Base-by-base conservation (phyloP, 2,113 vertebrate species). In the Ursus arctos region DNA sequence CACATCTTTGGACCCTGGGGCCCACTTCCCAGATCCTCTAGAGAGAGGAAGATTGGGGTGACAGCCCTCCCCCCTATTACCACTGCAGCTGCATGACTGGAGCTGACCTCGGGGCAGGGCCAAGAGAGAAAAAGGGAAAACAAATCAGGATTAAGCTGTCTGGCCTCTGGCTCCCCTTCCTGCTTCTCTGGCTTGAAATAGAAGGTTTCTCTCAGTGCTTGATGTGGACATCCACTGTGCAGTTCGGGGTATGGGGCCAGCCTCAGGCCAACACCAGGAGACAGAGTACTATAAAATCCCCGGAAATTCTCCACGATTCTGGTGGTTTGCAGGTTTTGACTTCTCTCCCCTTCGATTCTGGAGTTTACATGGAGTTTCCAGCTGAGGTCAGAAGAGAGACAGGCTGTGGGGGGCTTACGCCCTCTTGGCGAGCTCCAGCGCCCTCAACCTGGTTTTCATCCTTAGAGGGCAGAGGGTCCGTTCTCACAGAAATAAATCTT, bases 181-280 rank as follows among this genome's bases (percentile, higher is more conserved):
- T 57, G 7, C 24, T 69, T 86, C 31, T 80, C 22, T 76, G 77
- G 16, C 71, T 74, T 65, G 55, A 57, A 77, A 57, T 26, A 24
- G 36, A 69, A 4, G 6, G 8, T 79, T 36, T 80, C 9, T 65
- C 47, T n/a, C 19, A 14, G 61, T 14, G 18, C 19, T 61, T 76
- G 19, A 4, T 2, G 0, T 91, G 10, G 67, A 0, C 13, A 22
- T 49, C 55, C 31, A 2, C 16, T 9, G 3, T 15, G 84, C 21
- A 15, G 9, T 51, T 82, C n/a, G 16, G 40, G 1, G 2, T 49
- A 72, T 22, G 0, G 3, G 76, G 22, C 55, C n/a, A 15, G 36
- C 53, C 55, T 74, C 1, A 16, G 47, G 80, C 53, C 55, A 65
- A 13, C 49, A 21, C 85, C 4, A 11, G 63, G 53, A 59, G 21